A percentile compares a stretch with the other conserved stretches of the same genome.
Evolutionary conservation across 2,888 invertebrate genomes (phyloP).

Genomic region (Pterostichus madidus): DNA sequence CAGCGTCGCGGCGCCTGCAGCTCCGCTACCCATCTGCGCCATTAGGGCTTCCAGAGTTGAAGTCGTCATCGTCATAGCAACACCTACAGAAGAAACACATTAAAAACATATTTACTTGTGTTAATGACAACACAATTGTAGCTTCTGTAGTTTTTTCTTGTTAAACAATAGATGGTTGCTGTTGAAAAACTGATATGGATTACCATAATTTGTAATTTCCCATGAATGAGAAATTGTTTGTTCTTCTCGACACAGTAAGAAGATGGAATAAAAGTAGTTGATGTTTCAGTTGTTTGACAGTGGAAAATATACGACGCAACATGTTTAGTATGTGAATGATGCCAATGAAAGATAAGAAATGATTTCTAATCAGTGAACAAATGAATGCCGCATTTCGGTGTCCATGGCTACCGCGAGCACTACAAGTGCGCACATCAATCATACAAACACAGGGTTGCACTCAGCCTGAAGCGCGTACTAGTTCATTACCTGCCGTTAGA

Average conservation of each 20-base stretch:
- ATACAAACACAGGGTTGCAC: too few relatives aligned
- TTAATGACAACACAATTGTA: constrained; percentile 18
- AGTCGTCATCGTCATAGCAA: constrained; percentile 69
- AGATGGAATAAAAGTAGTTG: too few relatives aligned
- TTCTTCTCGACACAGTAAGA: too few relatives aligned
- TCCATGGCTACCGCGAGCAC: neutral
- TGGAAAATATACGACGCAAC: too few relatives aligned
- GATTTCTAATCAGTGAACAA: neutral
- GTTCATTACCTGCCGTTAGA: constrained; percentile 10
- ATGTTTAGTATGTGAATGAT: neutral
- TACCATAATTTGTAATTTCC: constrained; percentile 29
- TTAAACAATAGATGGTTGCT: constrained; percentile 8
- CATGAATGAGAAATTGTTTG: neutral
- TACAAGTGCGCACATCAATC: neutral
- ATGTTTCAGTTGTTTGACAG: too few relatives aligned
- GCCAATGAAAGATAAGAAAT: neutral
- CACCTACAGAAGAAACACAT: neutral
- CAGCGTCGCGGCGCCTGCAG: constrained; percentile 69
- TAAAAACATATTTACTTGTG: constrained; percentile 32
- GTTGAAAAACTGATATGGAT: constrained; percentile 20
- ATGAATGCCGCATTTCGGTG: neutral
- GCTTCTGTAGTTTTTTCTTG: neutral
- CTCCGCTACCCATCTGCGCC: constrained; percentile 69
- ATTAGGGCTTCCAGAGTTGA: constrained; percentile 71
- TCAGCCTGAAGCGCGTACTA: neutral